phyloP scores from a whole-genome alignment of 2,797 vertebrate genomes.

The Mus spretus region DNA sequence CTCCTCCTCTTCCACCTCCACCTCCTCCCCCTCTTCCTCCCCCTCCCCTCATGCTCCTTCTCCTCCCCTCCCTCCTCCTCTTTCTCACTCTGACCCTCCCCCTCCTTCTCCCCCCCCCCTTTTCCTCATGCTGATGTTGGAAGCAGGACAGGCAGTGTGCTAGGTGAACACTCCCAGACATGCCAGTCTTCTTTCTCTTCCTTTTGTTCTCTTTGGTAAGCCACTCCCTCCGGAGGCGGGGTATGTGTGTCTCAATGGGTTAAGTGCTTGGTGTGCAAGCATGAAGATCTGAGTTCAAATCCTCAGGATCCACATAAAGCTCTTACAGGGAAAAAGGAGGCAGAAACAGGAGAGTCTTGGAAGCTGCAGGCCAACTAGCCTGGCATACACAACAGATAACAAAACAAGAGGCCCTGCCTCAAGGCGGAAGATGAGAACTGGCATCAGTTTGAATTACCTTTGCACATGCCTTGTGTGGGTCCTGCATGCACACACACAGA shows the following conservation, averaged over 20 bases:
- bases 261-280: background rate
- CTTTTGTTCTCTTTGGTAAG: background rate
- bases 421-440: background rate
- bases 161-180: background rate
- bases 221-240: background rate
- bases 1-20: background rate
- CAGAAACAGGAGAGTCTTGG: background rate
- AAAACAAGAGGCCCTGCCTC: background rate
- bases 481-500: background rate
- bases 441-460: background rate
- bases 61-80: rapidly evolving
- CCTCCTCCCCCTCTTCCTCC: background rate
- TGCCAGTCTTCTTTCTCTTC: background rate
- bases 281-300: background rate
- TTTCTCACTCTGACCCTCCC: rapidly evolving
- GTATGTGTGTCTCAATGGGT: background rate
- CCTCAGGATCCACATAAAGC: background rate
- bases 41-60: rapidly evolving
- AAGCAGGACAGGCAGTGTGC: background rate
- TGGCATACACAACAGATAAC: background rate
- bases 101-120: rapidly evolving
- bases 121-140: background rate
- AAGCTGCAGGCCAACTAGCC: background rate
- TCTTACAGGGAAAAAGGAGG: background rate
- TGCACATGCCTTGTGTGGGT: background rate